Evolutionary conservation across 2,113 vertebrate species (phyloP).

Genomic region (Nestor notabilis): DNA sequence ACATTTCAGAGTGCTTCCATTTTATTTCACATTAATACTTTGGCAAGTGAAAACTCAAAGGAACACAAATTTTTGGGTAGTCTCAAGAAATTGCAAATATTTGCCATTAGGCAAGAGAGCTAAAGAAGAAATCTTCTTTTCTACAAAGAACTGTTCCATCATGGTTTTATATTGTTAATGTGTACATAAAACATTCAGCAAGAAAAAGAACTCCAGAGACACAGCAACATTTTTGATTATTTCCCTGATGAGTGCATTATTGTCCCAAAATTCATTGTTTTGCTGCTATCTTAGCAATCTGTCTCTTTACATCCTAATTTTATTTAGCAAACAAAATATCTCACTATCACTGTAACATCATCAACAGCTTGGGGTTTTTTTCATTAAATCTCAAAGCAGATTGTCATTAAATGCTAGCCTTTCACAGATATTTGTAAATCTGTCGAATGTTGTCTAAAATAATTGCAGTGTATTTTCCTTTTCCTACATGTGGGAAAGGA

Average conservation of each 20-base stretch:
- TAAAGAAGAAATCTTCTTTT: neutral
- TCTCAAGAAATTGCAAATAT: neutral
- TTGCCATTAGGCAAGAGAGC: neutral
- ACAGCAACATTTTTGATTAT: neutral
- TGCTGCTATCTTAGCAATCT: neutral
- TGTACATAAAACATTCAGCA: neutral
- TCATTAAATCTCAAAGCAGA: neutral
- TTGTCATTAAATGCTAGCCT: neutral
- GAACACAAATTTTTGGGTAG: neutral
- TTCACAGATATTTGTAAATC: neutral
- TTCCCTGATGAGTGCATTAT: neutral
- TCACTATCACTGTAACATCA: neutral
- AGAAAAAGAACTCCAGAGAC: neutral
- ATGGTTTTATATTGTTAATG: neutral
- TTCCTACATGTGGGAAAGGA: neutral
- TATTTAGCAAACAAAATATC: neutral
- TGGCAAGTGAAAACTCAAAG: neutral
- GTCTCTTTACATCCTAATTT: neutral
- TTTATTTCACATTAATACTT: neutral
- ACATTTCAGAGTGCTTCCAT: neutral
- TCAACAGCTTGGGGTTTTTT: neutral
- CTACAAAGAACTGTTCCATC: neutral
- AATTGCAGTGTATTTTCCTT: neutral
- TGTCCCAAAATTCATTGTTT: neutral
- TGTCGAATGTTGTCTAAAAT: neutral